These are phyloP conservation scores for Perca schrenkii DNA, from an alignment of 2,113 vertebrate species.

Conservation along the genomic window DNA sequence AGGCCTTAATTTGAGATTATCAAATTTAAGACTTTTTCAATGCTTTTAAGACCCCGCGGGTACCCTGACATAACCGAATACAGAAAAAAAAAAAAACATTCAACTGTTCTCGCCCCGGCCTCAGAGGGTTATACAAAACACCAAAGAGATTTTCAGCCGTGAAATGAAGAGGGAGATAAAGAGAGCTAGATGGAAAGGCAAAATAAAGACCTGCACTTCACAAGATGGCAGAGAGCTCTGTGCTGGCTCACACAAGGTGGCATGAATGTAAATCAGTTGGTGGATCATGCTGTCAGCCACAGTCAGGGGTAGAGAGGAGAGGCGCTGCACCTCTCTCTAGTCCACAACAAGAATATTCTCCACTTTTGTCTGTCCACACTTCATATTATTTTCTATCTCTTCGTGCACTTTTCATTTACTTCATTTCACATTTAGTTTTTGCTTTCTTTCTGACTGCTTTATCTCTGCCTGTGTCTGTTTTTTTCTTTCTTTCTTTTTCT, in stretches of 20 bases:
- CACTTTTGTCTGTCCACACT: slow-evolving; percentile 12
- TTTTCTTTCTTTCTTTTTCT: neutral
- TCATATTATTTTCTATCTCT: neutral
- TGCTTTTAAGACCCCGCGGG: too few relatives aligned
- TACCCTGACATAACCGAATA: too few relatives aligned
- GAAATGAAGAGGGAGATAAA: slow-evolving; percentile 57
- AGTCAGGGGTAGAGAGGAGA: slow-evolving; percentile 41
- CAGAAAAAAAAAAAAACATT: slow-evolving; percentile 18
- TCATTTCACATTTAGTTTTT: neutral
- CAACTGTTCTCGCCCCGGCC: slow-evolving; percentile 34
- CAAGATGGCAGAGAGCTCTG: slow-evolving; percentile 58
- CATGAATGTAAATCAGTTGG: slow-evolving; percentile 68
- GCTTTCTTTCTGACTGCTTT: neutral
- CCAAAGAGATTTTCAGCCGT: slow-evolving; percentile 50
- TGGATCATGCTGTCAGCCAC: slow-evolving; percentile 63
- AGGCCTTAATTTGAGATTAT: too few relatives aligned
- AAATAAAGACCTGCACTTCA: slow-evolving; percentile 71
- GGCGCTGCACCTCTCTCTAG: neutral
- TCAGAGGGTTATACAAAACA: slow-evolving; percentile 51
- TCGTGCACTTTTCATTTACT: neutral
- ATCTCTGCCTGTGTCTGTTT: neutral
- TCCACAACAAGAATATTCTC: slow-evolving; percentile 22
- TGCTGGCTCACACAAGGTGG: slow-evolving; percentile 18
- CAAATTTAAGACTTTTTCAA: too few relatives aligned
- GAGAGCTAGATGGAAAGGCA: slow-evolving; percentile 52